Conservation (phyloP, 1,140 invertebrate species). For the Drosophila repleta region DNA sequence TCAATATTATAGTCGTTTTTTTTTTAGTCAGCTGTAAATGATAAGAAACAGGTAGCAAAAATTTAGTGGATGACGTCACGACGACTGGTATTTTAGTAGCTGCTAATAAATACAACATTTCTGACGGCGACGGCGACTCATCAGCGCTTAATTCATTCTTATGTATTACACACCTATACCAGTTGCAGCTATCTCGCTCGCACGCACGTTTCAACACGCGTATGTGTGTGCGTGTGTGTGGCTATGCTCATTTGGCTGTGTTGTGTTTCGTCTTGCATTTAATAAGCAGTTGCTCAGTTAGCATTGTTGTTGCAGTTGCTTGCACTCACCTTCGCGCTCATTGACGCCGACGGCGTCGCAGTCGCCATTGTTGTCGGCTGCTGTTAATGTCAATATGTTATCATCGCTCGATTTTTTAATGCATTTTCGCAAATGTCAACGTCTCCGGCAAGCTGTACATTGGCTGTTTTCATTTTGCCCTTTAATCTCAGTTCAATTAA, state of each 20-base stretch:
- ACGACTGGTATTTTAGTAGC: neutral
- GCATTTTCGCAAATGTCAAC: constrained; percentile 53
- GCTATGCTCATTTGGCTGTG: constrained; percentile 29
- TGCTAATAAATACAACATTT: constrained; percentile 4
- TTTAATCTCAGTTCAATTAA: constrained; percentile 70
- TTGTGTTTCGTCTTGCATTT: constrained; percentile 34
- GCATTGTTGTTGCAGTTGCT: constrained; percentile 5
- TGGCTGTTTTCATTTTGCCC: constrained; percentile 24
- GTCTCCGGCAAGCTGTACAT: constrained; percentile 6
- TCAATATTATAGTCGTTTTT: constrained; percentile 21
- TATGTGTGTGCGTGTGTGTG: neutral
- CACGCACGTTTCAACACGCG: constrained; percentile 7
- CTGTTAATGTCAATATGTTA: constrained; percentile 70
- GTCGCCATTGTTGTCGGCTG: constrained; percentile 15
- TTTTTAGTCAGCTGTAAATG: neutral
- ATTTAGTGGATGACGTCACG: constrained; percentile 31
- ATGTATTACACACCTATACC: constrained; percentile 7
- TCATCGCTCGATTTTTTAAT: constrained; percentile 32
- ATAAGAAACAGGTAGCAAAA: constrained; percentile 9
- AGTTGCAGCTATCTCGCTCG: constrained; percentile 13
- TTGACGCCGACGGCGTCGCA: constrained; percentile 28
- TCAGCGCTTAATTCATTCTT: constrained; percentile 11
- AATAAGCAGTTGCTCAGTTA: constrained; percentile 17
- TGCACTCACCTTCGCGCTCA: constrained; percentile 34
- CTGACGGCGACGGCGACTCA: neutral